Evolutionary conservation across 1,140 invertebrate genomes (phyloP).

Genomic region (Carposina sasakii): DNA sequence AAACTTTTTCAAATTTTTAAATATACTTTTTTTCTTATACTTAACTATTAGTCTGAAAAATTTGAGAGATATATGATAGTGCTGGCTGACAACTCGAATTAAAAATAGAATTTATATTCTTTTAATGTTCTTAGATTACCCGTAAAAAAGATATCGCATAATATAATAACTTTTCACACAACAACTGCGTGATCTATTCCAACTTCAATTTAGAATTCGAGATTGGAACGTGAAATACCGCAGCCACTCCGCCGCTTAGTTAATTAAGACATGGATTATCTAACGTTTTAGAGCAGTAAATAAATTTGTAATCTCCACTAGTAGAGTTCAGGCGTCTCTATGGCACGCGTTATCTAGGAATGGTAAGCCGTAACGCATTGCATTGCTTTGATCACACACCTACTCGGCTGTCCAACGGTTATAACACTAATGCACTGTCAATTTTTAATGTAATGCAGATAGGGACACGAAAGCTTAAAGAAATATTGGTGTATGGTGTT

Average conservation of each 20-base stretch:
- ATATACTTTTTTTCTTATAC: too few relatives aligned
- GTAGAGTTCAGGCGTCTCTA: slow-evolving; percentile 58
- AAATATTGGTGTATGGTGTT: slow-evolving; percentile 1
- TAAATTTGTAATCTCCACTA: slow-evolving; percentile 66
- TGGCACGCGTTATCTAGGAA: slow-evolving; percentile 58
- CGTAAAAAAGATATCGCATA: too few relatives aligned
- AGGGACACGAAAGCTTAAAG: slow-evolving; percentile 35
- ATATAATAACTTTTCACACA: too few relatives aligned
- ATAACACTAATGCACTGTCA: slow-evolving; percentile 69
- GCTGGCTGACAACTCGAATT: too few relatives aligned
- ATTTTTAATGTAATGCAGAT: slow-evolving; percentile 61
- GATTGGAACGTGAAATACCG: too few relatives aligned
- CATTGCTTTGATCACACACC: slow-evolving; percentile 65
- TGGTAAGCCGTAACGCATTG: slow-evolving; percentile 57
- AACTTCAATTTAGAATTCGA: slow-evolving; percentile 26
- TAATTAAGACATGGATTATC: slow-evolving; percentile 72
- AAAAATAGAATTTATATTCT: too few relatives aligned
- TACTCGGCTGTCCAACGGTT: slow-evolving; percentile 50
- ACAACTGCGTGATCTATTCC: too few relatives aligned
- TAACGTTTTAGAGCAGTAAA: slow-evolving; percentile 68
- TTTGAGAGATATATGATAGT: too few relatives aligned
- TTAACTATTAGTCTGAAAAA: too few relatives aligned
- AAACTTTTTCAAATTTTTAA: too few relatives aligned
- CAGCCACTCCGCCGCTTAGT: slow-evolving; percentile 51
- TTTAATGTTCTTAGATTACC: too few relatives aligned